Evolutionary conservation across 2,888 invertebrate genomes (phyloP).

Genomic region (Trachelus iudaicus): DNA sequence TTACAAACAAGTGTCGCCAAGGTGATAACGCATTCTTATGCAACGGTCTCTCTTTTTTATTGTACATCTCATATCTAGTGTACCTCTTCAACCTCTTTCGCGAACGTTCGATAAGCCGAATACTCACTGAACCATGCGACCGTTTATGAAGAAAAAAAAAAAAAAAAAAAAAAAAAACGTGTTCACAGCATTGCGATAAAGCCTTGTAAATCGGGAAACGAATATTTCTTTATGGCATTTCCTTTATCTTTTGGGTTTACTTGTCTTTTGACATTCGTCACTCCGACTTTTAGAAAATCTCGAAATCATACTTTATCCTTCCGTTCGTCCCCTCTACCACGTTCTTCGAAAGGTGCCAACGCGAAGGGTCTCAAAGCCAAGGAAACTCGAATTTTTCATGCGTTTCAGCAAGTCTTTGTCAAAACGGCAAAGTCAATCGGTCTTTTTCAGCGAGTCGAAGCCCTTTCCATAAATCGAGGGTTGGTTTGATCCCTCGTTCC

Average conservation of each 20-base stretch:
- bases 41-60: not conserved
- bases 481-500: not conserved
- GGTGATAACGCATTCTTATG: not conserved
- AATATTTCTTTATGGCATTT: not conserved
- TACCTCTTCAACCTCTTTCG: not conserved
- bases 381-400: conserved; percentile 33
- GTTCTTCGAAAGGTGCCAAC: conserved; percentile 1
- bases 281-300: not conserved
- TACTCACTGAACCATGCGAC: no score
- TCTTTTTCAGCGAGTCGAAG: conserved; percentile 32
- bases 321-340: not conserved
- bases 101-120: no score
- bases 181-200: not conserved
- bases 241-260: not conserved
- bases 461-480: not conserved
- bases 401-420: conserved; percentile 43
- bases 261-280: not conserved
- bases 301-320: not conserved
- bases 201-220: not conserved
- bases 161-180: not conserved
- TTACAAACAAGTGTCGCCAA: not conserved
- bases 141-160: not conserved
- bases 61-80: not conserved
- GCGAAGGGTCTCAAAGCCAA: conserved; percentile 21
- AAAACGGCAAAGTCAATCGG: conserved; percentile 44